Conservation (phyloP, 2,888 invertebrate genomes). For the Rhogogaster chlorosoma region DNA sequence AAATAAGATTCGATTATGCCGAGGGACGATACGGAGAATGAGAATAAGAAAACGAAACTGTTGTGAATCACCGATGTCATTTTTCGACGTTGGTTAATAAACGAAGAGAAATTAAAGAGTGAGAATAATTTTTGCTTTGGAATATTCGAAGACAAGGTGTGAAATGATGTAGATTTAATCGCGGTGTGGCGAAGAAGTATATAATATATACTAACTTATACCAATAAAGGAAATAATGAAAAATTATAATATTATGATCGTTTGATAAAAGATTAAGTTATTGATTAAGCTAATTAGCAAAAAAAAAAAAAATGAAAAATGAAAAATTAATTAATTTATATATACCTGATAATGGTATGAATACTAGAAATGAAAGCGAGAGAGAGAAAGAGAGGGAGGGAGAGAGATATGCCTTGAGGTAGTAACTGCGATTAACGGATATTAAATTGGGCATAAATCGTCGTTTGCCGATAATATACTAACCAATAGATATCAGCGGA, state of each 20-base stretch:
- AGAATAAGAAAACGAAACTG: background rate
- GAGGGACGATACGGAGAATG: background rate
- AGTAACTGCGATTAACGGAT: background rate
- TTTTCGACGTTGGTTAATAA: background rate
- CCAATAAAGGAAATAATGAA: constrained; percentile 17
- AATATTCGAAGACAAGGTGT: background rate
- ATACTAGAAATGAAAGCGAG: background rate
- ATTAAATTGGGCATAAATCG: background rate
- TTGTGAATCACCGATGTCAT: background rate
- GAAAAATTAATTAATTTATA: constrained; percentile 29
- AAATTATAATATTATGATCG: background rate
- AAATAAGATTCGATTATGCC: background rate
- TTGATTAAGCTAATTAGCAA: constrained; percentile 39
- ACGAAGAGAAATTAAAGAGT: constrained; percentile 5
- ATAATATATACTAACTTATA: background rate
- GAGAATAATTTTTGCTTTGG: background rate
- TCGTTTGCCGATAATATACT: background rate
- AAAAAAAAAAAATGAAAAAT: too few relatives aligned
- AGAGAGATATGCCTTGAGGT: background rate
- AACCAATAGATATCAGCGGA: constrained; percentile 18
- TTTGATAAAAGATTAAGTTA: constrained; percentile 35
- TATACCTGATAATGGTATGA: background rate
- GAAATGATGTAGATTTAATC: background rate
- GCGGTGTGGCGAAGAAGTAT: background rate
- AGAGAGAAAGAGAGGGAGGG: background rate